Base-by-base conservation (phyloP, 2,113 vertebrate genomes). In the Lichenostomus cassidix region DNA sequence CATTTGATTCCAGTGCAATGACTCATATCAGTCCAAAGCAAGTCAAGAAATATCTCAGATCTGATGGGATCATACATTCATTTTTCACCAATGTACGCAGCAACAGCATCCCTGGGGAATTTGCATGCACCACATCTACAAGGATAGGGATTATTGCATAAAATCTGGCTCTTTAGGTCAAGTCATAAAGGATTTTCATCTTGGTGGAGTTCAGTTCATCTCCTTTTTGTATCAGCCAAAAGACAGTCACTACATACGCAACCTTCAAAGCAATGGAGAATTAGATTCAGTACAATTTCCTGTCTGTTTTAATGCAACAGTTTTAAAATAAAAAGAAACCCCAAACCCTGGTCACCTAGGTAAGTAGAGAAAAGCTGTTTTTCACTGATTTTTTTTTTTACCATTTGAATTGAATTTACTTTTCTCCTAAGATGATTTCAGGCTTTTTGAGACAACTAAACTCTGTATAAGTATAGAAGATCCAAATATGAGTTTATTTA, bases 371-470 rank as follows among this genome's bases (percentile, higher is more conserved):
- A 58, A 80, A 96, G 31, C 25, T 86, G 2, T 80, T 95, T 96
- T 58, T 74, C 53, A 47, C 33, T 89, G 74, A 65, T 47, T 17
- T 92, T 95, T 92, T 95, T 62, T 55, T 80, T 52, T 89, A 18
- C 27, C 58, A 16, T 29, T 42, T 59, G 64, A 94, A 80, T 92
- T 95, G 47, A 55, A 90, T 70, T 86, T 82, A 27, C 13, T 96
- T 95, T 92, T 77, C 78, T 95, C n/a, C 52, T 67, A 44, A 82
- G 53, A 62, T 76, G 33, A 63, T 90, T 95, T 96, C 35, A 75
- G 46, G 27, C 24, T 64, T 84, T 68, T 46, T 52, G n/a, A 75
- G 81, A 23, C 33, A 91, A 60, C 39, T 69, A 42, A 92, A 68
- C 24, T 75, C 69, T 70, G 35, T 58, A 4, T 22, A 90, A 91